Evolutionary conservation across 2,888 invertebrate genomes (phyloP), one percentile per base, ranked within the genome.

Genomic region (Megaustenia siamemsis): DNA sequence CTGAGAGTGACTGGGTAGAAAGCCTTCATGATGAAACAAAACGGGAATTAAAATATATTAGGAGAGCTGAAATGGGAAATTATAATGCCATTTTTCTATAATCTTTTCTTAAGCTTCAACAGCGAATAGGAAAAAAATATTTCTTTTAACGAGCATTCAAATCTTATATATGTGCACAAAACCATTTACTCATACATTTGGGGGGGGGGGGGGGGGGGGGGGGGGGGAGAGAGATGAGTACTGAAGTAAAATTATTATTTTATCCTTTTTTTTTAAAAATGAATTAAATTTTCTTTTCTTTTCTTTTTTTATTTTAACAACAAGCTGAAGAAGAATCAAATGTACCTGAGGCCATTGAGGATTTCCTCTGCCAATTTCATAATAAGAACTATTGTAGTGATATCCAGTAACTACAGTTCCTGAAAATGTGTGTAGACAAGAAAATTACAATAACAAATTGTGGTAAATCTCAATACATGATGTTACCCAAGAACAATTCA

Each of bases 331-430:
- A 38, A 68, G 5, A 68, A 5, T 32, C 18, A 40, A 71, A 73
- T 40, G 35, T 89, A 94, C 94, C 93, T 95, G 95, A 0, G 96
- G 95, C 95, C 95, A 95, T 88, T 95, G 95, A 1, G 96, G 95
- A 91, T 95, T 95, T 63, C 95, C 95, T 90, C 95, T 95, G 21
- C 95, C 95, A 83, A 95, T 91, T 86, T 88, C 45, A 82, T 91
- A 86, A 88, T 89, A 90, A 1, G 89, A 88, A 3, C 86, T 88
- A 76, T 90, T 91, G 81, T 89, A 86, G 71, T 90, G 88, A 83
- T 94, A 94, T n/a, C 91, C 93, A 86, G 92, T 92, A 86, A 94
- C 96, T 89, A 95, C 95, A 24, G 96, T 96, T 93, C 96, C 97
- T 97, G 95, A 40, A 85, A 86, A n/a, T 66, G 32, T 40, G 38